Evolutionary conservation across 2,888 invertebrate species (phyloP), one percentile per base, ranked within the genome.

Genomic region (Argyra leucocephala): DNA sequence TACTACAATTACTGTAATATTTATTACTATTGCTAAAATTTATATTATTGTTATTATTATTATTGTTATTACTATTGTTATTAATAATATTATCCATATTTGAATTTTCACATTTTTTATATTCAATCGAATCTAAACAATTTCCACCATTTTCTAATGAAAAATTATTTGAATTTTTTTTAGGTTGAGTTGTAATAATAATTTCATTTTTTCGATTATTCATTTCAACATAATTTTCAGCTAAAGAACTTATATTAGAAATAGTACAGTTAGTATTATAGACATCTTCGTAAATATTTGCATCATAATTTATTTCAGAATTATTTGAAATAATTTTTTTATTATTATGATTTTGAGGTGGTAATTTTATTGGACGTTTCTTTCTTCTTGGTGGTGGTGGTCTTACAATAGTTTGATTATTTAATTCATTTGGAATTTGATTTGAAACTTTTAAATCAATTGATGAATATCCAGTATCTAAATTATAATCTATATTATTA

Each of bases 211-310:
- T 58, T 15, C 22, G 12, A 58, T 22, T 15, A 22, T 22, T 15
- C 15, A 10, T 5, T 23, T 59, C 59, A 59, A 23, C 15, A 15
- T 59, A 15, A 18, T 3, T 15, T n/a, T n/a, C n/a, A n/a, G n/a
- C n/a, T n/a, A n/a, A n/a, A n/a, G n/a, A n/a, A n/a, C n/a, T n/a
- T n/a, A n/a, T n/a, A n/a, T n/a, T n/a, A n/a, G n/a, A n/a, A n/a
- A n/a, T n/a, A n/a, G n/a, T n/a, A n/a, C n/a, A n/a, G n/a, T n/a
- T 48, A 48, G 1, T 48, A 18, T 48, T 48, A 2, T 3, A 59
- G 12, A 59, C 15, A 59, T 59, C 59, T 23, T 59, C 59, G 23
- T 59, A 59, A 15, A 59, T 23, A 59, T 23, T 59, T 59, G 12
- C 1, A 59, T 58, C 23, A 15, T 58, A 15, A 58, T 58, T 23